A percentile compares a stretch with the other conserved stretches of the same genome.
These are phyloP conservation scores for Andrena minutula DNA, from an alignment of 2,888 invertebrate species.

Conservation along the genomic window DNA sequence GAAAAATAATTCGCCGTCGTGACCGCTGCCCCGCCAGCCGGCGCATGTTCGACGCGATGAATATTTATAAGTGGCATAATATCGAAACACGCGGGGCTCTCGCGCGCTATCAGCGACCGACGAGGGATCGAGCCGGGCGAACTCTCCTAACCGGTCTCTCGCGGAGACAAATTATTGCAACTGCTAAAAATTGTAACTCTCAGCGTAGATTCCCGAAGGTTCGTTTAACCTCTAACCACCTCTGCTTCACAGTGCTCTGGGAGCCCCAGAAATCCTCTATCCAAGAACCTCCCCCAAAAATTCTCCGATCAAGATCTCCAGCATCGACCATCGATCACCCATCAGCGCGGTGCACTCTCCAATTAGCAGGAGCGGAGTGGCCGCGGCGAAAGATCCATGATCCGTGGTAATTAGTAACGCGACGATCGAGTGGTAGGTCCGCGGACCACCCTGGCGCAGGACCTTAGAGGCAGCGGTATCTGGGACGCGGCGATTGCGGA, in stretches of 20 bases:
- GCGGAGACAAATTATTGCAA: background rate
- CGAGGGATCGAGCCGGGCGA: background rate
- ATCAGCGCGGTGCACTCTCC: background rate
- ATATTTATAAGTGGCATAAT: constrained; percentile 60
- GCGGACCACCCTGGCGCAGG: constrained; percentile 57
- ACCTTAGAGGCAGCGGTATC: constrained; percentile 42
- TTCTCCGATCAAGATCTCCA: constrained; percentile 31
- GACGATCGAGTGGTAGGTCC: constrained; percentile 60
- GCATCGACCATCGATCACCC: constrained; percentile 32
- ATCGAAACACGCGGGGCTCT: constrained; percentile 37
- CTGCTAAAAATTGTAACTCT: background rate
- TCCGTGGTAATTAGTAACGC: constrained; percentile 61
- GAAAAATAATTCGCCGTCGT: constrained; percentile 31
- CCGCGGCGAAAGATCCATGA: constrained; percentile 29
- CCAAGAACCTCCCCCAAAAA: constrained; percentile 8
- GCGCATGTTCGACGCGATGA: constrained; percentile 45
- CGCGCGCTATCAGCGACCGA: constrained; percentile 1
- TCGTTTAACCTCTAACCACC: background rate
- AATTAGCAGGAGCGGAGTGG: constrained; percentile 26
- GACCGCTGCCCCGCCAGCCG: constrained; percentile 20
- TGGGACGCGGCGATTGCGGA: constrained; percentile 60
- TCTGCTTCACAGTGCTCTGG: background rate
- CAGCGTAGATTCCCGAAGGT: background rate
- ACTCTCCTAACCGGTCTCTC: constrained; percentile 4
- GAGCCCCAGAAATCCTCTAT: background rate